Conservation (phyloP, 2,888 invertebrate species). For the Cryptocephalus primarius region DNA sequence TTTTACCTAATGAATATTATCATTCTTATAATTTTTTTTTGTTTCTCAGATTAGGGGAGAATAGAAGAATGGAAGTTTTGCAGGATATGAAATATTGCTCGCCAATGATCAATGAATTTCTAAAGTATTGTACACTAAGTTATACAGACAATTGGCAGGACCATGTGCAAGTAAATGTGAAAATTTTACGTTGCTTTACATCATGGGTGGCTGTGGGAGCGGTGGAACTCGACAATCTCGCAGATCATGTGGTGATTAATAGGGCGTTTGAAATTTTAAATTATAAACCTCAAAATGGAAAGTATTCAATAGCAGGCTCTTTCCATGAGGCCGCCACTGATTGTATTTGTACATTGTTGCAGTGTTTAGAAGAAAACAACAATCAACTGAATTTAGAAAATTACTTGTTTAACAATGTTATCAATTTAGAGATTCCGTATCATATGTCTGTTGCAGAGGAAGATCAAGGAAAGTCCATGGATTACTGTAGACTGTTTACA, state of each 20-base stretch:
- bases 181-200: constrained; percentile 76
- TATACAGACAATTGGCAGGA: constrained; percentile 54
- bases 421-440: constrained; percentile 73
- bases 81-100: constrained; percentile 68
- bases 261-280: constrained; percentile 59
- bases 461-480: constrained; percentile 87
- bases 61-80: constrained; percentile 76
- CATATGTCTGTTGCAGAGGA: constrained; percentile 87
- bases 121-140: constrained; percentile 64
- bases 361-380: constrained; percentile 68
- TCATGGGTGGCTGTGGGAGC: constrained; percentile 85
- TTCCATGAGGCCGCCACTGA: constrained; percentile 87
- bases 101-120: constrained; percentile 63
- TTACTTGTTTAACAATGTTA: constrained; percentile 71
- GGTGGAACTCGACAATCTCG: constrained; percentile 62
- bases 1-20: neutral
- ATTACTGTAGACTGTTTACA: constrained; percentile 91
- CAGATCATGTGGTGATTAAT: constrained; percentile 61
- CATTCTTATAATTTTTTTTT: neutral
- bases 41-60: constrained; percentile 61
- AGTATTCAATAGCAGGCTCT: constrained; percentile 19
- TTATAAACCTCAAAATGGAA: constrained; percentile 25
- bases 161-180: constrained; percentile 55
- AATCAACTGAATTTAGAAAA: constrained; percentile 64
- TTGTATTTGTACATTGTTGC: constrained; percentile 76